Conservation (phyloP, 2,113 vertebrate species). For the Sula dactylatra region DNA sequence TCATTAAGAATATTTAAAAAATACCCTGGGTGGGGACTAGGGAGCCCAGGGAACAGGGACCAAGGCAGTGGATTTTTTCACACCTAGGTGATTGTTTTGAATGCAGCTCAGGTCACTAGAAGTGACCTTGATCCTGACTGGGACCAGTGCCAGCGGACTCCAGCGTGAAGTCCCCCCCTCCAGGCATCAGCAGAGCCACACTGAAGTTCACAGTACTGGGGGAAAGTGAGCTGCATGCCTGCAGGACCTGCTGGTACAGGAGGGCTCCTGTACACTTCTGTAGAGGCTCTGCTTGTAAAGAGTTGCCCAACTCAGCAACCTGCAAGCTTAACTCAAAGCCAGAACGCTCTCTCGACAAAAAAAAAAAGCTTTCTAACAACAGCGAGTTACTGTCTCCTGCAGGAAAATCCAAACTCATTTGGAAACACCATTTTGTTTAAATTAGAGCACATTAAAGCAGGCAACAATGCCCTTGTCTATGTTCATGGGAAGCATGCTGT, state of each 20-base stretch:
- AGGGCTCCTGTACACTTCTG: neutral
- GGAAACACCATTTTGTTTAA: neutral
- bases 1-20: neutral
- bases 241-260: neutral
- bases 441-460: neutral
- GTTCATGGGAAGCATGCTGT: neutral
- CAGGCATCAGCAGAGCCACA: neutral
- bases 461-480: neutral
- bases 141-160: neutral
- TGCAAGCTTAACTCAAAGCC: neutral
- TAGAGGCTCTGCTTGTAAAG: neutral
- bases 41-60: neutral
- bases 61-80: neutral
- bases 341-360: neutral
- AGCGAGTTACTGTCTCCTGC: neutral
- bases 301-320: neutral
- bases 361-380: neutral
- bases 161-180: neutral
- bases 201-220: neutral
- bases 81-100: constrained; percentile 22
- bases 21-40: neutral
- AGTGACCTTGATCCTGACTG: neutral
- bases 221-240: neutral
- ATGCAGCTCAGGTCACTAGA: neutral
- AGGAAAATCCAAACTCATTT: neutral